phyloP scores from a whole-genome alignment of 2,113 vertebrate species.

The Labeo rohita region DNA sequence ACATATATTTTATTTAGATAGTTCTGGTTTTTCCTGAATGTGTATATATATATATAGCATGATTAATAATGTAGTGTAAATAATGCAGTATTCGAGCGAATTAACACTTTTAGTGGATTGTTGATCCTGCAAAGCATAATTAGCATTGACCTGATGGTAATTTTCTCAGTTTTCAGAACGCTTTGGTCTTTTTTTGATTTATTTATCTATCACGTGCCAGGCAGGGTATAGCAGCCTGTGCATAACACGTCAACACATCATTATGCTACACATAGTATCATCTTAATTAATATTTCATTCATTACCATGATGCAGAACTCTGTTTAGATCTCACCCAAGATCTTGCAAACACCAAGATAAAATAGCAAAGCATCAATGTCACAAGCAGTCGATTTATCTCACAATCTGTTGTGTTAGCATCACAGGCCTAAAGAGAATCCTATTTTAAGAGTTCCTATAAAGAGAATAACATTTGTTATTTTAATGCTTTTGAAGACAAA shows the following conservation, averaged over 20 bases:
- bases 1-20: too few species aligned
- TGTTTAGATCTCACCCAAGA: slow-evolving; percentile 21
- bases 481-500: not conserved
- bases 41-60: too few species aligned
- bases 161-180: not conserved
- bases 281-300: slow-evolving; percentile 43
- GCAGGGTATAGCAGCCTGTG: not conserved
- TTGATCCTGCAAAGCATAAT: not conserved
- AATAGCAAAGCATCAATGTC: slow-evolving; percentile 43
- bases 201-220: not conserved
- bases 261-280: not conserved
- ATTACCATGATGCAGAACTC: slow-evolving; percentile 12
- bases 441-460: not conserved
- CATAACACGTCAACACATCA: not conserved
- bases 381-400: not conserved
- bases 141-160: not conserved
- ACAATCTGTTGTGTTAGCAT: slow-evolving; percentile 1
- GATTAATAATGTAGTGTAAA: not conserved
- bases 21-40: too few species aligned
- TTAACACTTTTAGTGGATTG: not conserved
- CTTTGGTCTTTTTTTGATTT: too few species aligned
- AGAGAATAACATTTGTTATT: not conserved
- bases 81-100: not conserved
- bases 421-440: not conserved
- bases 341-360: not conserved